Conservation (phyloP, 2,797 vertebrate species). For the Phoxinus dragarum region DNA sequence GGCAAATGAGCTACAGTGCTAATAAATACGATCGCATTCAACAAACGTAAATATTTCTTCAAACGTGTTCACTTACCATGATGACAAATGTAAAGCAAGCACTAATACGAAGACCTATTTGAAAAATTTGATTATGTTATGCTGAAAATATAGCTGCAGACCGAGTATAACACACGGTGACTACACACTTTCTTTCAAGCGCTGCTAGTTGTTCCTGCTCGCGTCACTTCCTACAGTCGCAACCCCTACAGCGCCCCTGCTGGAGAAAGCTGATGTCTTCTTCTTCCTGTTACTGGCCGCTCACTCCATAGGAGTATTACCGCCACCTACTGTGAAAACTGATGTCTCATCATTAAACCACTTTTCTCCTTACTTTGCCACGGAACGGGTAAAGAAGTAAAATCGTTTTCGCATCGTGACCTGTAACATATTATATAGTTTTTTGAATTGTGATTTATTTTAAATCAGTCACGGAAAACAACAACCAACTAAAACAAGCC, state of each 20-base stretch:
- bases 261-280: neutral
- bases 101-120: neutral
- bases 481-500: neutral
- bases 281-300: too few species aligned
- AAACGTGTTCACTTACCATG: constrained; percentile 71
- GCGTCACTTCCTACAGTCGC: constrained; percentile 34
- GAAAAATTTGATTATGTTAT: neutral
- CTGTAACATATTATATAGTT: neutral
- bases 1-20: neutral
- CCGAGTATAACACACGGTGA: constrained; percentile 66
- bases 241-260: neutral
- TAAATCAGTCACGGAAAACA: neutral
- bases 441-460: neutral
- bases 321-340: neutral
- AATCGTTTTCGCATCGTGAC: neutral
- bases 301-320: too few species aligned
- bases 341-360: neutral
- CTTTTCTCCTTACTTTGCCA: neutral
- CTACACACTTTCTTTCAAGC: constrained; percentile 75
- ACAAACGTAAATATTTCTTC: neutral
- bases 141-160: neutral
- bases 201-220: neutral
- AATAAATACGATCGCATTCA: neutral
- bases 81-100: constrained; percentile 38
- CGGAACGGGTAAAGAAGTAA: neutral